Evolutionary conservation across 1,140 invertebrate genomes (phyloP).

Genomic region (Caenorhabditis brenneri): DNA sequence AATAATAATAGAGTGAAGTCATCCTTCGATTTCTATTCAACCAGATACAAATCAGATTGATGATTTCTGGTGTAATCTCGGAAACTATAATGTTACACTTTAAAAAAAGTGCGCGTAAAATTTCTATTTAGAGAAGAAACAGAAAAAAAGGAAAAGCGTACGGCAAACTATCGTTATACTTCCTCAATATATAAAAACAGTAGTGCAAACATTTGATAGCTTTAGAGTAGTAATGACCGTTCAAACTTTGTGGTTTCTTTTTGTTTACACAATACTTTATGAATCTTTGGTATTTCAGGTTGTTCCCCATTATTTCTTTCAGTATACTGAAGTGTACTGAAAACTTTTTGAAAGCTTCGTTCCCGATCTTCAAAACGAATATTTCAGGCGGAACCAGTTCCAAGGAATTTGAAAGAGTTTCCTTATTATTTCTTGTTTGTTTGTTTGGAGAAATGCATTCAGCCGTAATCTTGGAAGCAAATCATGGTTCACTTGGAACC

Average conservation of each 20-base stretch:
- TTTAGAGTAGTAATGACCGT: conserved; percentile 20
- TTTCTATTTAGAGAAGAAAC: background rate
- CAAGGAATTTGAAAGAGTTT: background rate
- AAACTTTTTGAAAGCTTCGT: background rate
- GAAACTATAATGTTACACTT: conserved; percentile 15
- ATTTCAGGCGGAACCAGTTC: background rate
- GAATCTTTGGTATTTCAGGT: background rate
- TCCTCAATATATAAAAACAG: conserved; percentile 13
- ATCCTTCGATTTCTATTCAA: background rate
- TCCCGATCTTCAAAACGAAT: background rate
- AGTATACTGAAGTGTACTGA: too few relatives aligned
- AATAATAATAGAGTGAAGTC: conserved; percentile 25
- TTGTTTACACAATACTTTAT: background rate
- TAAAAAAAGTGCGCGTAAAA: background rate
- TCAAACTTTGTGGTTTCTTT: background rate
- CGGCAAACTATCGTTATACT: background rate
- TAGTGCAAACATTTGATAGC: background rate
- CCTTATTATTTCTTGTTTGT: background rate
- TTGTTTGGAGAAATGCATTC: background rate
- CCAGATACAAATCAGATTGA: conserved; percentile 7
- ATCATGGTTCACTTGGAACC: background rate
- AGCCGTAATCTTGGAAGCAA: background rate
- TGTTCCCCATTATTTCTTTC: background rate
- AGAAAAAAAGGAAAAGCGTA: too few relatives aligned
- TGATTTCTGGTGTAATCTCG: conserved; percentile 19